These are phyloP conservation scores for Pristiophorus japonicus DNA, from an alignment of 2,113 vertebrate species.

Conservation along the genomic window DNA sequence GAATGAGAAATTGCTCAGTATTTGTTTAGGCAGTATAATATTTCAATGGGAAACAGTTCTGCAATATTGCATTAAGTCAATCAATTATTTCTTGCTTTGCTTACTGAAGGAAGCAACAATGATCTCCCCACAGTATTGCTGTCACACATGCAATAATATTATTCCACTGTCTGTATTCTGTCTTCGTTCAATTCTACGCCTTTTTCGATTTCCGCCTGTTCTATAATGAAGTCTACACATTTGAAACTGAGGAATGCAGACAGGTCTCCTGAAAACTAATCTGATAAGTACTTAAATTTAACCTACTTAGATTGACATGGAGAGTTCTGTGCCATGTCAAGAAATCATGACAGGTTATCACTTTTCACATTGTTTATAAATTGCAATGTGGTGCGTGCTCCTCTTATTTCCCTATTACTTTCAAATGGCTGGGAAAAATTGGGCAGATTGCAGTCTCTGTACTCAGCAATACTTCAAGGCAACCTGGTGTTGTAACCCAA, in stretches of 20 bases:
- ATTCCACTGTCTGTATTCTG: background rate
- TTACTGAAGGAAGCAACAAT: background rate
- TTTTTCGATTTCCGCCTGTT: background rate
- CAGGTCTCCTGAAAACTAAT: slow-evolving; percentile 4
- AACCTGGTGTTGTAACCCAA: background rate
- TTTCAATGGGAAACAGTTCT: background rate
- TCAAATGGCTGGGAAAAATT: background rate
- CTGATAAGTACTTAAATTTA: slow-evolving; percentile 28
- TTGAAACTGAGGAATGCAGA: slow-evolving; percentile 9
- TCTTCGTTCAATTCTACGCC: background rate
- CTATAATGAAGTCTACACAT: background rate
- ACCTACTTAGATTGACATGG: background rate
- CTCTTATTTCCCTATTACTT: background rate
- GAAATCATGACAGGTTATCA: background rate
- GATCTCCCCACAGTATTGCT: background rate
- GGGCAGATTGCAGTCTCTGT: background rate
- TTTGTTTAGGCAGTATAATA: background rate
- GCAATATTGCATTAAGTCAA: background rate
- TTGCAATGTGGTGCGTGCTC: background rate
- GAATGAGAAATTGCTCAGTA: background rate
- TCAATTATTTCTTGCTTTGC: background rate
- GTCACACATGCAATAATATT: background rate
- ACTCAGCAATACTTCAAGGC: background rate
- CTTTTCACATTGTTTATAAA: slow-evolving; percentile 32
- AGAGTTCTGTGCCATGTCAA: slow-evolving; percentile 17